Evolutionary conservation across 2,113 vertebrate species (phyloP).

Genomic region (Ceyx cyanopectus): DNA sequence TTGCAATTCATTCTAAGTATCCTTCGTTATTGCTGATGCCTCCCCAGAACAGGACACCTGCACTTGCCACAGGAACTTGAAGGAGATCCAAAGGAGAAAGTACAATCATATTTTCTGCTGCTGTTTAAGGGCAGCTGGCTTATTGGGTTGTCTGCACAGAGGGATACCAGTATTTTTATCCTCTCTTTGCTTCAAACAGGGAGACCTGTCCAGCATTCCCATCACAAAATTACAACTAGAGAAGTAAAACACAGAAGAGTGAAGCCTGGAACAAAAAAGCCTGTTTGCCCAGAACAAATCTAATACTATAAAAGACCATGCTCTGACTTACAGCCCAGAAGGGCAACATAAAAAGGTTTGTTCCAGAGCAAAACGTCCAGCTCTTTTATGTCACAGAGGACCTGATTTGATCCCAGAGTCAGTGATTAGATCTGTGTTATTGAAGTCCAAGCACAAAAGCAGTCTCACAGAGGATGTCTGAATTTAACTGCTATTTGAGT

Average conservation of each 20-base stretch:
- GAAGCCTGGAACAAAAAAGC: background rate
- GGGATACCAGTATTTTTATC: background rate
- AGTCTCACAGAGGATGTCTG: background rate
- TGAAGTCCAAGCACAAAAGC: background rate
- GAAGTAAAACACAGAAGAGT: background rate
- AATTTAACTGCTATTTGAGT: background rate
- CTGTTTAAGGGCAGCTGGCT: background rate
- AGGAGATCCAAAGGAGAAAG: background rate
- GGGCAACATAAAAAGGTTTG: background rate
- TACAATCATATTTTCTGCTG: background rate
- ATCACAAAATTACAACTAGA: background rate
- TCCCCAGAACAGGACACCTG: background rate
- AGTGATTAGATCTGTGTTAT: background rate
- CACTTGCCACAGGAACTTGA: background rate
- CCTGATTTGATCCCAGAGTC: background rate
- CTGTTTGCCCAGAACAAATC: background rate
- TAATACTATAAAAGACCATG: background rate
- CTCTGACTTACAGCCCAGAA: background rate
- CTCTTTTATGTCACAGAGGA: background rate
- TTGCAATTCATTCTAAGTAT: constrained; percentile 14
- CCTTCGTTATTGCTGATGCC: background rate
- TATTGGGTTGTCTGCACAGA: background rate
- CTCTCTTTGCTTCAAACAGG: background rate
- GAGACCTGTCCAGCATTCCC: background rate
- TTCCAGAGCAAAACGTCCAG: background rate